A percentile compares a stretch with the other conserved stretches of the same genome.
phyloP scores from a whole-genome alignment of 2,113 vertebrate genomes.

The Sphyrna mokarran region DNA sequence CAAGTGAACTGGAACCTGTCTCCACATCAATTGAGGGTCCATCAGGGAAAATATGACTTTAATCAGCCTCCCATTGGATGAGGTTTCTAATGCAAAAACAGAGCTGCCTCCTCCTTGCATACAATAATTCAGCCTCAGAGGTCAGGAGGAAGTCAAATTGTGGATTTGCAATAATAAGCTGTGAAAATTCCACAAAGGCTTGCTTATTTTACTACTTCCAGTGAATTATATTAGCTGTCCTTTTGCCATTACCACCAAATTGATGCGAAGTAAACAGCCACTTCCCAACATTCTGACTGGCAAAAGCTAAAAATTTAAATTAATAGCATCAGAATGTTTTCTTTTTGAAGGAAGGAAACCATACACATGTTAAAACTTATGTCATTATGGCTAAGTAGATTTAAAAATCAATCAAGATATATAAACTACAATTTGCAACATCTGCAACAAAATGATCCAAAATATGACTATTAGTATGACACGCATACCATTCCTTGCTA shows the following conservation, averaged over 20 bases:
- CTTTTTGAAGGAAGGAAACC: background rate
- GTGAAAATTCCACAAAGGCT: background rate
- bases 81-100: too few relatives aligned
- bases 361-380: background rate
- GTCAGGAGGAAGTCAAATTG: background rate
- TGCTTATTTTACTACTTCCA: background rate
- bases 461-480: background rate
- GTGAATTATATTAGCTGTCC: background rate
- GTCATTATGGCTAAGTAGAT: background rate
- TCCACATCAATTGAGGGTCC: too few relatives aligned
- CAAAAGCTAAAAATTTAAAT: background rate
- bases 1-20: too few relatives aligned
- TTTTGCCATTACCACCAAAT: background rate
- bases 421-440: background rate
- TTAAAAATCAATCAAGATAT: conserved; percentile 4
- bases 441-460: background rate
- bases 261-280: background rate
- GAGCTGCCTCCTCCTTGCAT: too few relatives aligned
- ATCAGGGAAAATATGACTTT: too few relatives aligned
- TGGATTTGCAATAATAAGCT: background rate
- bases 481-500: too few relatives aligned
- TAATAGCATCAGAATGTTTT: background rate
- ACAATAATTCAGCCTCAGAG: too few relatives aligned
- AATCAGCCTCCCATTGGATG: too few relatives aligned
- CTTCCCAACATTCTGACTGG: background rate